Base-by-base conservation (phyloP, 2,888 invertebrate genomes). In the Deroplatys truncata region DNA sequence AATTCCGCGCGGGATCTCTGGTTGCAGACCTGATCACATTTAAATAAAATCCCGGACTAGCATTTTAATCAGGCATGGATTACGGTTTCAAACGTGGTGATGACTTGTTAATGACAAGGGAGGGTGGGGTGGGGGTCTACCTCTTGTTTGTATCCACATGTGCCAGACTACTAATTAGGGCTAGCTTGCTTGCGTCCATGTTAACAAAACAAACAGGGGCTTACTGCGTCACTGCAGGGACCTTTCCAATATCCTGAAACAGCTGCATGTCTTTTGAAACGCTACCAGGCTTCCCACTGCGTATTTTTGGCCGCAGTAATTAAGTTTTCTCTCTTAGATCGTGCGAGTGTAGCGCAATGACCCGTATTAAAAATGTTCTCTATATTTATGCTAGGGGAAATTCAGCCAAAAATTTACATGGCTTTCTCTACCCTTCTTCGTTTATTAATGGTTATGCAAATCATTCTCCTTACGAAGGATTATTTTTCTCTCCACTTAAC, bases 61-160 rank as follows among this genome's bases (percentile, higher is more conserved):
- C 86, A 89, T 89, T 89, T 86, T 89, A 89, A 89, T 89, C 89
- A 84, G 86, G 49, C 25, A 20, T 56, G 88, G 88, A 88, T 88
- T 88, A 84, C 83, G 84, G 86, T 82, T 85, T 86, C 85, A 86
- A 85, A 89, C 83, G 86, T 82, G 89, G 49, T 89, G 86, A 89
- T 85, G 89, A 89, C 86, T 89, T 56, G 86, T 84, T 89, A 89
- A 89, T 89, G 84, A 89, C 89, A 85, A 85, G 28, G 83, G 82
- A 43, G n/a, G 85, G 31, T 1, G 28, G 31, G 10, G n/a, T 28
- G 31, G 35, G 28, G 72, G 56, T 16, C 56, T 72, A 72, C 25
- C 35, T 31, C 88, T 84, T 84, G 85, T 88, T 84, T 56, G 84
- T 49, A 72, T 35, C 56, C 89, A 89, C 89, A 89, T 85, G 88